Percentiles rank a stretch among this genome's conserved stretches.
Conservation (phyloP, 92 coral and sea anemone genomes). For the Palythoa grandiflora region DNA sequence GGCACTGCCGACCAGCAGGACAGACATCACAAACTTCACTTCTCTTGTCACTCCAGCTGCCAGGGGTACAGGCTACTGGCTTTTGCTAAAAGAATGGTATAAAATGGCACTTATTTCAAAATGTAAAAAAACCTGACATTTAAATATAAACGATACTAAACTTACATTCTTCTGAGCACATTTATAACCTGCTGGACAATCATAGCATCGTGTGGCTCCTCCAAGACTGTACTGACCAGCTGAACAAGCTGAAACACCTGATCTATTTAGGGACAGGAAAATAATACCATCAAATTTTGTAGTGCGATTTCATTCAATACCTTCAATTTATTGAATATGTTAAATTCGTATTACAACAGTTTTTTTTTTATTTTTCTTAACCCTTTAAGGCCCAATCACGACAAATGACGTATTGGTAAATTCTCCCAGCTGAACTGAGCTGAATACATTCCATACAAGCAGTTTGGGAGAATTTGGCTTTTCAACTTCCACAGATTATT, state of each 20-base stretch:
- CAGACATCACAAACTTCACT: slow-evolving; percentile 73
- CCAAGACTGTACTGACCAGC: slow-evolving; percentile 86
- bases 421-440: too few relatives aligned
- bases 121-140: neutral
- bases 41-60: slow-evolving; percentile 75
- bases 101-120: neutral
- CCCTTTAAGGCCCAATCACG: too few relatives aligned
- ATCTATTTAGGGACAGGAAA: slow-evolving; percentile 33
- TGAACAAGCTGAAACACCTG: slow-evolving; percentile 71
- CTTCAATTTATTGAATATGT: too few relatives aligned
- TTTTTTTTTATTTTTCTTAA: too few relatives aligned
- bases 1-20: slow-evolving; percentile 89
- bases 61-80: slow-evolving; percentile 83
- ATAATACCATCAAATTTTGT: neutral
- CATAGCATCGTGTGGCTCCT: slow-evolving; percentile 73
- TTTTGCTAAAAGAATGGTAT: slow-evolving; percentile 41
- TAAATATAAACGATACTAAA: neutral
- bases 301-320: neutral
- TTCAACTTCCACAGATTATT: too few relatives aligned
- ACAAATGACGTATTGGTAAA: too few relatives aligned
- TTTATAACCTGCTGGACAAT: slow-evolving; percentile 90
- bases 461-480: too few relatives aligned
- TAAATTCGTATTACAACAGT: too few relatives aligned
- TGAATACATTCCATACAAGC: too few relatives aligned
- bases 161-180: slow-evolving; percentile 88